A percentile compares a stretch with the other conserved stretches of the same genome.
phyloP scores from a whole-genome alignment of 2,113 vertebrate genomes.

The Probosciger aterrimus region DNA sequence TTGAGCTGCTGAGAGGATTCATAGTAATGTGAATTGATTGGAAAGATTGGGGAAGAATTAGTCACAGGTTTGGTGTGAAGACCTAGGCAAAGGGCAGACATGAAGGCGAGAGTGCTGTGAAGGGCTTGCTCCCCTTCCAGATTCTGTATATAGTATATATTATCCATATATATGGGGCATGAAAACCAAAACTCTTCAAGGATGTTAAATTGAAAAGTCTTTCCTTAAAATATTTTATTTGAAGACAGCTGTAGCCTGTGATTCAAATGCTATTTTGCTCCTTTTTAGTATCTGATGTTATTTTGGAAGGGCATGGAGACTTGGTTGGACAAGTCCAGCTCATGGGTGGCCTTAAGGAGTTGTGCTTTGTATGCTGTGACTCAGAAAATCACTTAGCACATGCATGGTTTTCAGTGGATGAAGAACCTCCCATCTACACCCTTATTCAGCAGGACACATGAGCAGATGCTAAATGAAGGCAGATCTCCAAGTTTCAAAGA shows the following conservation, averaged over 20 bases:
- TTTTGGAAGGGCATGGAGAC: background rate
- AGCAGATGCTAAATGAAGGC: background rate
- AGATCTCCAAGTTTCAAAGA: background rate
- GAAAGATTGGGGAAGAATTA: background rate
- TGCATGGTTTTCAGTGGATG: background rate
- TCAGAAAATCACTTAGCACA: background rate
- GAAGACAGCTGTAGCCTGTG: background rate
- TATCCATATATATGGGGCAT: background rate
- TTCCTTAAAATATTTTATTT: background rate
- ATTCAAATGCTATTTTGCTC: background rate
- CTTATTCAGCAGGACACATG: background rate
- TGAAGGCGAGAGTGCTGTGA: background rate
- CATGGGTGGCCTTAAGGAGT: background rate
- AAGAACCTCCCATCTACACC: background rate
- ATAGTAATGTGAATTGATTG: background rate
- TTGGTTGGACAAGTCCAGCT: background rate
- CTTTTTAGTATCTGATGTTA: background rate
- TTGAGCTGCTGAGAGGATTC: background rate
- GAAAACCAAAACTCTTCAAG: background rate
- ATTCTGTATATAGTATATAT: background rate
- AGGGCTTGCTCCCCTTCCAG: background rate
- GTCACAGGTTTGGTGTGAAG: background rate
- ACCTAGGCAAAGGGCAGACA: background rate
- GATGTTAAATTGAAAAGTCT: background rate
- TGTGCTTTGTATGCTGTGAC: background rate